Base-by-base conservation (phyloP, 2,888 invertebrate species). In the Nycteola revayana region DNA sequence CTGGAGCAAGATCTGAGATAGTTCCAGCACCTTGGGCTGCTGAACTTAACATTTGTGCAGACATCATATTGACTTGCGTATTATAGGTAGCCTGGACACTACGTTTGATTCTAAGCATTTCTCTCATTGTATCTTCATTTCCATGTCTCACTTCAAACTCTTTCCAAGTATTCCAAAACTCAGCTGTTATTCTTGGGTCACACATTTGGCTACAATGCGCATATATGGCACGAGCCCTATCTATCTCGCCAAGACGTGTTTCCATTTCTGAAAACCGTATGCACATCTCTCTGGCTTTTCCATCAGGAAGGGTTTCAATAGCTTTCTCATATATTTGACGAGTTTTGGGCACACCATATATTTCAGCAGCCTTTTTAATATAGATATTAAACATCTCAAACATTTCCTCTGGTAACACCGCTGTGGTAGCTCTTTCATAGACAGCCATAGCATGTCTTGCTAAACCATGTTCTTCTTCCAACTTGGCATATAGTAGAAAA, bases 91-190 rank as follows among this genome's bases (percentile, higher is more conserved):
- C 99, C 85, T 98, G 98, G 0, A 99, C 96, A 67, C 98, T 98
- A 58, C 99, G 92, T 85, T 98, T 98, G 48, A 99, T 98, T 63
- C 99, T 91, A 58, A 99, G 88, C 98, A 99, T 98, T 89, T 99
- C 99, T 26, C 98, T 91, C 93, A 99, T 97, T 0, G 99, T 99
- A 70, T 99, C 99, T 79, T 99, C 99, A 84, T 99, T 99, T 8
- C 99, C 99, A 82, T 99, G 99, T 28, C 96, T 93, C 9, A 99
- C 96, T 89, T 99, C 99, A 88, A 99, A 99, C 66, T 99, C 98
- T 76, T 98, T 98, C 99, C 99, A 99, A 1, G 96, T 96, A 70
- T 97, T 96, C 99, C 99, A 99, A 80, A 99, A 99, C 36, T 96
- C 94, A 0, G 93, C 92, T 2, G 97, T 96, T 5, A 98, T 98